A percentile compares a stretch with the other conserved stretches of the same genome.
Conservation (phyloP, 2,888 invertebrate genomes). For the Cephalotes varians region DNA sequence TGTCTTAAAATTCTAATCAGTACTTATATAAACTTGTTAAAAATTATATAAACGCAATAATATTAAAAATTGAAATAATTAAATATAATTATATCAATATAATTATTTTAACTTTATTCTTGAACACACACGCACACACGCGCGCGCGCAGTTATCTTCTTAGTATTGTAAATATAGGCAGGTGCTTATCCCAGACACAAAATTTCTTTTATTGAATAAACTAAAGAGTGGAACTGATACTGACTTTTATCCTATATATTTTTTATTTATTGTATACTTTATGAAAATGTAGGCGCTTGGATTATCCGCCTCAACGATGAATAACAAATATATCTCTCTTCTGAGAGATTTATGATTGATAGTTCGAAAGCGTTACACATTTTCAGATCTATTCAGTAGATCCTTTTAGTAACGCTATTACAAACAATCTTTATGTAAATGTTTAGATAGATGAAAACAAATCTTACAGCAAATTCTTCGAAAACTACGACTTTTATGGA, state of each 20-base stretch:
- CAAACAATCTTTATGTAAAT: neutral
- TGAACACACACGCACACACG: neutral
- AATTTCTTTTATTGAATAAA: constrained; percentile 4
- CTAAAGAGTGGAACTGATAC: constrained; percentile 3
- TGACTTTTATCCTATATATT: neutral
- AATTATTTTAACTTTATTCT: neutral
- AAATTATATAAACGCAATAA: neutral
- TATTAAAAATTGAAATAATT: neutral
- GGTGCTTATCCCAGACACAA: constrained; percentile 24
- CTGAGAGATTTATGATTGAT: constrained; percentile 19
- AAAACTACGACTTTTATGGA: neutral
- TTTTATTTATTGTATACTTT: constrained; percentile 29
- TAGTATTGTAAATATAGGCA: constrained; percentile 10
- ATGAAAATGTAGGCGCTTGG: constrained; percentile 11
- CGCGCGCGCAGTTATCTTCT: neutral
- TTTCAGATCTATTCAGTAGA: neutral
- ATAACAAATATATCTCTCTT: neutral
- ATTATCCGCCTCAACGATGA: neutral
- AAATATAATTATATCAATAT: neutral
- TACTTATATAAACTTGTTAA: neutral
- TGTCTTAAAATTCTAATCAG: neutral
- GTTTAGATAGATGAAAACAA: neutral
- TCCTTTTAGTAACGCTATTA: neutral
- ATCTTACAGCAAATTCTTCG: constrained; percentile 3
- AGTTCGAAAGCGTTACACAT: neutral